Evolutionary conservation across 2,797 vertebrate genomes (phyloP), one percentile per base, ranked within the genome.

Genomic region (Intellagama lesueurii): DNA sequence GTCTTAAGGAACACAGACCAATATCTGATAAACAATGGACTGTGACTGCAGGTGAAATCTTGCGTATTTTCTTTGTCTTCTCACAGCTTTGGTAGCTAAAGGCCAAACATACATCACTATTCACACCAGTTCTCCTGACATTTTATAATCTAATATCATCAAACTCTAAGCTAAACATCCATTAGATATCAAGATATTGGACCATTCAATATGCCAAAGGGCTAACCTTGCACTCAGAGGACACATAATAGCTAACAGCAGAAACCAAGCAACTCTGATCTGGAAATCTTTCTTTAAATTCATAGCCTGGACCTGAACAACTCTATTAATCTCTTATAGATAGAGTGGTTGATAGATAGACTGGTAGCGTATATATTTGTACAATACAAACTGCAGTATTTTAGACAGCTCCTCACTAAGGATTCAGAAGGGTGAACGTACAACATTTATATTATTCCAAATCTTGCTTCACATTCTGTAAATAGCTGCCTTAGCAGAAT

Each of bases 401-500:
- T 35, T 94, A 88, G 90, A 86, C 35, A 76, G 5, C 40, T 76
- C 22, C 35, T 44, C 6, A 40, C 73, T 3, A 79, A 92, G 84
- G 72, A 90, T 5, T 86, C 91, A 92, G 28, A 28, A 92, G 75
- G 56, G 22, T 19, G n/a, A 2, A 28, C 5, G 64, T n/a, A 16
- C 56, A 32, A 68, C 0, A 2, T 64, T 88, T 32, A 11, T 28
- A 52, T n/a, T 76, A 64, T 2, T 60, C 83, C 56, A 64, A 16
- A 30, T 44, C 30, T 64, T 26, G 72, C 32, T 85, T 85, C 78
- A 81, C 72, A 81, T 87, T 85, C 87, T 32, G 9, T 82, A 83
- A 11, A 94, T 92, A 56, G 90, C 88, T 56, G 26, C 24, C 49
- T 85, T 87, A 90, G 47, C 77, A 89, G 49, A 83, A 56, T 56